Percentiles rank a stretch among this genome's conserved stretches.
These are phyloP conservation scores for Trachelus stipa DNA, from an alignment of 2,888 invertebrate genomes.

Conservation along the genomic window DNA sequence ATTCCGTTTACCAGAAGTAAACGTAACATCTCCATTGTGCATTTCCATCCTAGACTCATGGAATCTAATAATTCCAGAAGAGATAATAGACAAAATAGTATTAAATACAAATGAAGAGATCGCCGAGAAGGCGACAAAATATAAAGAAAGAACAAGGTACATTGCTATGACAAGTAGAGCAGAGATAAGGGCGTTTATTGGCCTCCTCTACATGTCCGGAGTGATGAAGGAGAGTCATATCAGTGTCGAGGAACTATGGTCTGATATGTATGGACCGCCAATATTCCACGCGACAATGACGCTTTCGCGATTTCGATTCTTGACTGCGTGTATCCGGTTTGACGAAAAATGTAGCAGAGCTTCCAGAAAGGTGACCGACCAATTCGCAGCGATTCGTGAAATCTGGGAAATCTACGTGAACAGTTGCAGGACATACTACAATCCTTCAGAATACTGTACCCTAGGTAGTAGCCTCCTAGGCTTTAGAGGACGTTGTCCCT, in stretches of 20 bases:
- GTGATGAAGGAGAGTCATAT: slow-evolving; percentile 17
- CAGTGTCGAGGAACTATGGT: slow-evolving; percentile 21
- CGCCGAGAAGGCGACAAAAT: slow-evolving; percentile 11
- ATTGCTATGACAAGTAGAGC: slow-evolving; percentile 6
- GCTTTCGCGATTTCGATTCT: slow-evolving; percentile 16
- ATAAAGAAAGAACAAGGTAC: slow-evolving; percentile 16
- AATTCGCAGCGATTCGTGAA: slow-evolving; percentile 25
- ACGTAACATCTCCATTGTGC: slow-evolving; percentile 9
- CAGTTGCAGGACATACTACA: slow-evolving; percentile 33
- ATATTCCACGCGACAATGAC: slow-evolving; percentile 23
- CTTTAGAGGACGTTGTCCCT: slow-evolving; percentile 31
- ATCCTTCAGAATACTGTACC: slow-evolving; percentile 25
- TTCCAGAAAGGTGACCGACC: slow-evolving; percentile 9
- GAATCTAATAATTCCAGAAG: slow-evolving; percentile 20
- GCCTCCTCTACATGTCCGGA: slow-evolving; percentile 20
- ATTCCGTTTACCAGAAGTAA: slow-evolving; percentile 12
- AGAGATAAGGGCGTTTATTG: slow-evolving; percentile 18
- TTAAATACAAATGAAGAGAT: slow-evolving; percentile 19
- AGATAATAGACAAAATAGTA: slow-evolving; percentile 16
- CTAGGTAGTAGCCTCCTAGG: slow-evolving; percentile 25
- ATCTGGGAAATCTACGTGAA: slow-evolving; percentile 21
- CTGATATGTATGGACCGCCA: slow-evolving; percentile 19
- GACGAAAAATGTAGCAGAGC: slow-evolving; percentile 17
- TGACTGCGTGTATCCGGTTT: slow-evolving; percentile 15
- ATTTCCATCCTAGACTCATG: slow-evolving; percentile 21